Evolutionary conservation across 1,140 invertebrate species (phyloP), one percentile per base, ranked within the genome.

Genomic region (Neocloeon triangulifer): DNA sequence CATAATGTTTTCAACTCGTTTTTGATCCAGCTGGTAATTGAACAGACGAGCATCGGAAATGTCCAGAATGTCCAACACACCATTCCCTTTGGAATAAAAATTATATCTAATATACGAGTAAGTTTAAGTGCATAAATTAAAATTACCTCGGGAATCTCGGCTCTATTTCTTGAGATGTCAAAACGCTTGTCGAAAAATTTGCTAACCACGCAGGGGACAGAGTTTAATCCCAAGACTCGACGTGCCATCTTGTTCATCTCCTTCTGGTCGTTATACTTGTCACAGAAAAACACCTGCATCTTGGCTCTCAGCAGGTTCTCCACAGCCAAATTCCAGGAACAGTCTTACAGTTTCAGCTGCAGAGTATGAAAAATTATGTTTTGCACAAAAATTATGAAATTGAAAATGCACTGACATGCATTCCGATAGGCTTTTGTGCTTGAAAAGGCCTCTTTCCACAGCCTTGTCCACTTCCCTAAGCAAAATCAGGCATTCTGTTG

Each of bases 1-100:
- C 26, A 82, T 47, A n/a, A 77, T 58, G 22, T 55, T 59, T 49
- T 84, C 77, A 19, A 75, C 52, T 27, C 51, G 52, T 10, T 64
- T 48, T 44, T 73, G 69, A 61, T 94, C 85, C 37, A 94, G 78
- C 3, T 91, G 55, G 42, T 62, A 74, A 56, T 94, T 92, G 29
- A 69, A 65, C 1, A 89, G 66, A 3, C 80, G 64, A 2, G 73
- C 61, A 56, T 88, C 66, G 4, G 62, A 52, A 39, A 84, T 69
- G 33, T 67, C 58, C 31, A 92, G 56, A 27, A 66, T 54, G 39
- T 79, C 60, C 12, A 77, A 60, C 10, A 84, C 0, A 44, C 41
- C 48, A 62, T 65, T 3, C 51, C n/a, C n/a, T n/a, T 34, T 8
- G 48, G 40, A n/a, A n/a, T n/a, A n/a, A n/a, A n/a, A n/a, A n/a